Evolutionary conservation across 2,888 invertebrate genomes (phyloP), one percentile per base, ranked within the genome.

Genomic region (Aphidoletes aphidimyza): DNA sequence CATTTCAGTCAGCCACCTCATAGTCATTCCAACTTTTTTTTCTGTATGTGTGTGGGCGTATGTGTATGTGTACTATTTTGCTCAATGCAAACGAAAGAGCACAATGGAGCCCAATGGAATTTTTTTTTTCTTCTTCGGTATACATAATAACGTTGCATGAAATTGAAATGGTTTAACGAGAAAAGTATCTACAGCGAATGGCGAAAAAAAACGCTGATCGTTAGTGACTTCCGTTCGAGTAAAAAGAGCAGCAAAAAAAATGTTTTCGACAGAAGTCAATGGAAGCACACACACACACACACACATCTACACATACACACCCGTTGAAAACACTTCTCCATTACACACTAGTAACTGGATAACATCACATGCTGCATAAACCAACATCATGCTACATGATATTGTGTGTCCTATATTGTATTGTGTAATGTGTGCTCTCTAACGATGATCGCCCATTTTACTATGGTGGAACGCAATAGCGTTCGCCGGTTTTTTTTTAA

Each of bases 91-190:
- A 9, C 42, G 42, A 6, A 42, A 42, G 6, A 42, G 42, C 42
- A 42, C 1, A 14, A 9, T 30, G 69, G 30, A 69, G 2, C n/a
- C 34, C 34, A 30, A 30, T 69, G 69, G 69, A 69, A 69, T 30
- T 30, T 30, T 69, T 54, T 17, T 30, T 30, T 30, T 69, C 22
- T 17, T 9, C 69, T 30, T 69, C 30, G 26, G 69, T 69, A 30
- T 54, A 54, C 54, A 54, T 69, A 69, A 69, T 69, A 54, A 54
- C 54, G 22, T 54, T n/a, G 54, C 54, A 54, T 54, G 54, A 54
- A 54, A 54, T 69, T 69, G 69, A 26, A 69, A 69, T 69, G 69
- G 69, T 69, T 69, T 30, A 69, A 69, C n/a, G 34, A 19, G 17
- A 26, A 69, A 30, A 34, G 30, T 30, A 69, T n/a, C n/a, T n/a